Percentiles rank a stretch among this genome's conserved stretches.
These are phyloP conservation scores for Aelia acuminata DNA, from an alignment of 2,888 invertebrate species.

Conservation along the genomic window DNA sequence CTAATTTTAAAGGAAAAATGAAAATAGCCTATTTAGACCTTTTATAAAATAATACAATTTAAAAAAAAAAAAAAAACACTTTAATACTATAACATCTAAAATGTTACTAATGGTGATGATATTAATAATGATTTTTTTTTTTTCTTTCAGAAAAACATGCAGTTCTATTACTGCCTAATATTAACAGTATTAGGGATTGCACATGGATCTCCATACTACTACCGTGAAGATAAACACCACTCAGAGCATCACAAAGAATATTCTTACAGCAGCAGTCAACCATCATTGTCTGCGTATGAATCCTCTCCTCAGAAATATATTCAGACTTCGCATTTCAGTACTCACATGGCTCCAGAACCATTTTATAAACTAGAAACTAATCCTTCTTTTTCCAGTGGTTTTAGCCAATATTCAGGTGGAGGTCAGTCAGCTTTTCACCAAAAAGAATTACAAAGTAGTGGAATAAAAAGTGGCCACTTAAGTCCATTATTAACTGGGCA, in stretches of 20 bases:
- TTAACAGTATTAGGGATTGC: neutral
- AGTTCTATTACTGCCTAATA: neutral
- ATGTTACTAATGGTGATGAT: no score
- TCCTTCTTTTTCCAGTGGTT: conserved; percentile 5
- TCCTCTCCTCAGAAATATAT: conserved; percentile 26
- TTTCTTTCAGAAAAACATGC: neutral
- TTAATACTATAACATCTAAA: no score
- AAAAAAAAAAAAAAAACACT: no score
- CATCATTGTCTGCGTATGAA: neutral
- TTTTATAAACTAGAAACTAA: neutral
- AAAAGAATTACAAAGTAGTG: conserved; percentile 23
- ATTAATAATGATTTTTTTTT: neutral
- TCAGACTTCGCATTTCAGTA: neutral
- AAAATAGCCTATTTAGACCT: no score
- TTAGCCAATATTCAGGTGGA: neutral
- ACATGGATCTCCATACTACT: conserved; percentile 44
- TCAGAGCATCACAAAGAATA: conserved; percentile 51
- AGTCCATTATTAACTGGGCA: neutral
- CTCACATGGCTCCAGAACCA: neutral
- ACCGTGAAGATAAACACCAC: conserved; percentile 53
- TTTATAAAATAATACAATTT: neutral
- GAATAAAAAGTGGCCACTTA: neutral
- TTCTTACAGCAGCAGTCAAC: conserved; percentile 9
- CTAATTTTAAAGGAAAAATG: no score
- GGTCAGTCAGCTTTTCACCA: conserved; percentile 5